phyloP scores from a whole-genome alignment of 1,140 invertebrate species.

The Ruditapes philippinarum region DNA sequence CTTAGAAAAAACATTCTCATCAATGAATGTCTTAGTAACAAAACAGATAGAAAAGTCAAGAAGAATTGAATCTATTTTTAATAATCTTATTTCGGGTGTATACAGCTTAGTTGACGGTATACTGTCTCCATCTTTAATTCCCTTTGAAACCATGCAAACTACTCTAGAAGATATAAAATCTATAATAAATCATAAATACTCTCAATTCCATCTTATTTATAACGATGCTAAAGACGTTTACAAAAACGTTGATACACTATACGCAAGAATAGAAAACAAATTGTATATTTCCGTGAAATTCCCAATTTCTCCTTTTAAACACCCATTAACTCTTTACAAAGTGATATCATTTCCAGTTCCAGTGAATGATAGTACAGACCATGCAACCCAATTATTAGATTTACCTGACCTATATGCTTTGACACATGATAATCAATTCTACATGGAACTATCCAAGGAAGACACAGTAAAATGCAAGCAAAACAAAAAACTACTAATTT shows the following conservation, averaged over 20 bases:
- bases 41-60: background rate
- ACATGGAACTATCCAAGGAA: background rate
- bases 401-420: background rate
- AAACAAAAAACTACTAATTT: background rate
- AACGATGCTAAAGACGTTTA: background rate
- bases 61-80: background rate
- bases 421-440: background rate
- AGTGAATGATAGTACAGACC: background rate
- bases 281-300: conserved; percentile 19
- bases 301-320: conserved; percentile 9
- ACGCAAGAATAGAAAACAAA: background rate
- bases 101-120: background rate
- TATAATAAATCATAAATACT: background rate
- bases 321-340: background rate
- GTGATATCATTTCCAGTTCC: background rate
- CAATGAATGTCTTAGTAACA: background rate
- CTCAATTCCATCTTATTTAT: background rate
- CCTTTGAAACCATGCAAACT: background rate
- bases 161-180: background rate
- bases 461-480: background rate
- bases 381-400: conserved; percentile 7
- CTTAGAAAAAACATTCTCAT: background rate
- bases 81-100: background rate
- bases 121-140: background rate
- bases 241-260: background rate